Conservation (phyloP, 64 coral and sea anemone genomes). For the Montipora efflorescens region DNA sequence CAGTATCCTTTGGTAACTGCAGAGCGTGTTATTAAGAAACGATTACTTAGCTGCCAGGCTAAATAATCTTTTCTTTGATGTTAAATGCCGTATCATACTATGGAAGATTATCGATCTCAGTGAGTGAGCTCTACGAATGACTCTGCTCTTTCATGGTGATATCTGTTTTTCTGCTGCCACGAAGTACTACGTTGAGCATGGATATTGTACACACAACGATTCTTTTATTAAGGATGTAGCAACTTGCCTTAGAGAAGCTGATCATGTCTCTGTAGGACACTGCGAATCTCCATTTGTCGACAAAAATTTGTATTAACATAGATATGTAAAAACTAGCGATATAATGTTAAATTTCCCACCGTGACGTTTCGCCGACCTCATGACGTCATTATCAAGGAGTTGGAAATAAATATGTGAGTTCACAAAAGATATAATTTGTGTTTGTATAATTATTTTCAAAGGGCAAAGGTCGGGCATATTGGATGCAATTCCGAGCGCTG, state of each 20-base stretch:
- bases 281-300: conserved; percentile 74
- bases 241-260: conserved; percentile 56
- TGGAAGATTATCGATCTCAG: no score
- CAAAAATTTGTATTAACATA: neutral
- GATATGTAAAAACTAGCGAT: no score
- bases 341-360: no score
- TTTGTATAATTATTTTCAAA: neutral
- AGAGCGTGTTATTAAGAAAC: no score
- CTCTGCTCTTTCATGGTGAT: conserved; percentile 75
- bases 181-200: conserved; percentile 67
- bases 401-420: no score
- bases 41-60: no score
- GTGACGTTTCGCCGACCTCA: no score
- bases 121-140: neutral
- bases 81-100: no score
- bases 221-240: conserved; percentile 68
- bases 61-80: no score
- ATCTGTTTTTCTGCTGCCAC: conserved; percentile 61
- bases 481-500: neutral
- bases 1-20: no score
- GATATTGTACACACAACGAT: conserved; percentile 59
- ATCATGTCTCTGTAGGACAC: conserved; percentile 73
- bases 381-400: no score
- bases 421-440: no score
- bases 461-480: neutral